Evolutionary conservation across 2,113 vertebrate genomes (phyloP), one percentile per base, ranked within the genome.

Genomic region (Strix aluco): DNA sequence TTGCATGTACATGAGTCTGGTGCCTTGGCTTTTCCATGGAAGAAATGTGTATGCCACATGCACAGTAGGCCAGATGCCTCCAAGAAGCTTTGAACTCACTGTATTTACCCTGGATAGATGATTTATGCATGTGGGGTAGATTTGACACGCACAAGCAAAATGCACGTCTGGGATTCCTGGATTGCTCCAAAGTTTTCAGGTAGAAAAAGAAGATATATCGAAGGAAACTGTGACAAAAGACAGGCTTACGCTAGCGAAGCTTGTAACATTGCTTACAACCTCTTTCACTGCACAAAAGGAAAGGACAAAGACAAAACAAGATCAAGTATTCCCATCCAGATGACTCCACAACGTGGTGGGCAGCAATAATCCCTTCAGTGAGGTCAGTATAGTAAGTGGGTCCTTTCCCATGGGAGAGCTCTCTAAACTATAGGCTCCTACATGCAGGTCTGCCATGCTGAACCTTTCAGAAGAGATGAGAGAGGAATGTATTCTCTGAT

Each of bases 61-160:
- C n/a, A 59, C 26, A 55, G 38, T 29, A 59, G 34, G 52, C 51
- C 69, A 92, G 70, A 81, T 79, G 44, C 61, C 73, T 79, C 61
- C 78, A 92, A 69, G 89, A 72, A 72, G 23, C 73, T 94, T 96
- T 94, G 55, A 95, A 94, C 15, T 91, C 74, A 20, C 0, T 67
- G 59, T 42, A 63, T 84, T 89, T 96, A 65, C 30, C 61, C 77
- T 27, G 17, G 26, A 74, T n/a, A 81, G 29, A n/a, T 51, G 63
- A 84, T 46, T 49, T 75, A 47, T 82, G 36, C 23, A 70, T n/a
- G 71, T 69, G 54, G 12, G 26, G 30, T 49, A 75, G n/a, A 75
- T 91, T 44, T 22, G 7, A 75, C 36, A 79, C 1, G 3, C 69
- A 71, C 10, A 72, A 36, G 65, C 11, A 59, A 71, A 92, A 87